Base-by-base conservation (phyloP, 2,113 vertebrate genomes). In the Collichthys lucidus region DNA sequence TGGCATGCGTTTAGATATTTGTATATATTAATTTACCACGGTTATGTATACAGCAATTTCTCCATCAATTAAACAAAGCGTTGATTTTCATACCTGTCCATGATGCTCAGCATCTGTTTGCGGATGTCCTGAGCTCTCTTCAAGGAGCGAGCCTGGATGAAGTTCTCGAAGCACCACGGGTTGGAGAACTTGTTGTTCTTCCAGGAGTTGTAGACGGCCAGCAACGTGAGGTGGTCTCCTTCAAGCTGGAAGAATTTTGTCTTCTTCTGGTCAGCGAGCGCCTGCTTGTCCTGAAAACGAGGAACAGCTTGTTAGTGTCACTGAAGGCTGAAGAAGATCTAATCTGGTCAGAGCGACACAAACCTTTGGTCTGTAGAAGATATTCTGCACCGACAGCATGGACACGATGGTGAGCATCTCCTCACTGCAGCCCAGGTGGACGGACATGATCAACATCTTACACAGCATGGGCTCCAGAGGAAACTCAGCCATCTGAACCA, bases 371-470 rank as follows among this genome's bases (percentile, higher is more conserved):
- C 98, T 96, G 91, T 99, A 99, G 89, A 99, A 99, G 19, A 99
- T 97, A 0, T 99, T 99, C 94, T 99, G 98, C 50, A 99, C 98
- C 3, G 98, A 99, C 46, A 99, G 89, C 98, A 99, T 99, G 20
- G 98, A 99, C 11, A 99, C 98, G 0, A 99, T 99, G 0, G 98
- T 99, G 79, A 99, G 53, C 98, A 99, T 99, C 89, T 99, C 98
- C 74, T 99, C 98, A 0, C 98, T 99, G 95, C 97, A 99, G 22
- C 97, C 97, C 86, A 99, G 93, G 19, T 99, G 98, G 59, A 99
- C 98, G 0, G 98, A 99, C 98, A 99, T 99, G 93, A 99, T 99
- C 88, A 99, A 79, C 98, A 99, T 99, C 94, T 99, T 99, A 80
- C 98, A 99, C 83, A 99, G 84, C 98, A 98, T 99, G 1, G 98